Base-by-base conservation (phyloP, 1,140 invertebrate genomes). In the Semibalanus balanoides region DNA sequence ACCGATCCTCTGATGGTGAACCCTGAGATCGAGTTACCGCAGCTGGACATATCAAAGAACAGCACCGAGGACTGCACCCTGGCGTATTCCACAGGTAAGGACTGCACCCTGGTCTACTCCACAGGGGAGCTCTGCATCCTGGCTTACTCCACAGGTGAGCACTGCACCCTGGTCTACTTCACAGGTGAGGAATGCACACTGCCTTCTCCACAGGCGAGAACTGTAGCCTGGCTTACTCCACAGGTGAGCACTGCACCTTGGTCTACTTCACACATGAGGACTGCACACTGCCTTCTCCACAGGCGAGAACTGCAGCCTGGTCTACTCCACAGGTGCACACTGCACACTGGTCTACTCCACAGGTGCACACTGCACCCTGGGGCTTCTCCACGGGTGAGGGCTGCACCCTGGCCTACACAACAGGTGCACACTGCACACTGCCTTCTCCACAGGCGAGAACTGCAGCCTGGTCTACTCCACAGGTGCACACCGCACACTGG, bases 51-150 rank as follows among this genome's bases (percentile, higher is more conserved):
- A 80, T 90, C 91, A 0, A 92, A 92, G 80, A 93, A 93, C 84
- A 92, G 92, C 80, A 94, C 93, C 9, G 90, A 90, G 27, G 92
- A 94, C 83, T 94, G 93, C 81, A 94, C 92, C 73, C 93, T 93
- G 76, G 90, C 92, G 81, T 94, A 94, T 83, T 93, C 92, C 31
- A 94, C 93, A 75, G 92, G 90, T 90, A 84, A 84, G 77, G 17
- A 40, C 35, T 7, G 35, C 35, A 40, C 35, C 35, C 5, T 7
- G 17, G 35, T 7, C 17, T 7, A 40, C 35, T 40, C 35, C 35
- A 40, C 5, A 7, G 35, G 5, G 5, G 17, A 40, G 35, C 35
- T 9, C 25, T 70, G 7, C 5, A 40, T 17, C 35, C 35, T 40
- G 35, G 35, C 35, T 5, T 40, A 40, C 35, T 40, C 35, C 35